Evolutionary conservation across 1,140 invertebrate species (phyloP), one percentile per base, ranked within the genome.

Genomic region (Cataglyphis hispanica): DNA sequence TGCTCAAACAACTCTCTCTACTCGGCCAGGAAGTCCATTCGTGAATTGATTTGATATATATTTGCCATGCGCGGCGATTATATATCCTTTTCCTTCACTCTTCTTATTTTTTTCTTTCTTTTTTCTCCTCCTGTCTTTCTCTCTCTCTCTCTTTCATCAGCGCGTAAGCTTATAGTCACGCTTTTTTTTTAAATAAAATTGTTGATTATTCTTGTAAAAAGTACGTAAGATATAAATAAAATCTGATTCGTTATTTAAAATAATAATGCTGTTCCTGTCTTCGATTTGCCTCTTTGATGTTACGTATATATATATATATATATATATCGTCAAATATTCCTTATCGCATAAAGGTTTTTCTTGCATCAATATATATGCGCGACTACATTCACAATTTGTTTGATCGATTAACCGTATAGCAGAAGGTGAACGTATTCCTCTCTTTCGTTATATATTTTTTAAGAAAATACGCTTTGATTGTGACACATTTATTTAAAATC

Each of bases 1-100:
- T 99, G 95, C 95, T 99, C 56, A 98, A 98, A 95, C 99, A 99
- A 95, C 96, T 99, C 16, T 97, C 97, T 40, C 95, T 97, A 8
- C 91, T 98, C 56, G 97, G 97, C 58, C 96, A 97, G 93, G 97
- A 98, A 92, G 95, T 97, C 66, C 96, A 97, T 91, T 96, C 85
- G 31, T 90, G 64, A 90, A 74, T 50, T 0, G 22, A 63, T 25
- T 8, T 40, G 31, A 13, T 46, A 31, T 19, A 11, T 19, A 72
- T 81, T 72, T n/a, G 27, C 60, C 78, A 53, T 60, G 3, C 13
- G n/a, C 50, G 19, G 4, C 25, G 19, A 43, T 16, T 25, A 31
- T 56, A 11, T 69, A 19, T 11, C 19, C 40, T 16, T 5, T 6
- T 7, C 34, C 4, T 27, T 37, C 77, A 1, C 6, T 19, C 10